phyloP scores from a whole-genome alignment of 2,888 invertebrate genomes.

The Lordiphosa fenestrarum region DNA sequence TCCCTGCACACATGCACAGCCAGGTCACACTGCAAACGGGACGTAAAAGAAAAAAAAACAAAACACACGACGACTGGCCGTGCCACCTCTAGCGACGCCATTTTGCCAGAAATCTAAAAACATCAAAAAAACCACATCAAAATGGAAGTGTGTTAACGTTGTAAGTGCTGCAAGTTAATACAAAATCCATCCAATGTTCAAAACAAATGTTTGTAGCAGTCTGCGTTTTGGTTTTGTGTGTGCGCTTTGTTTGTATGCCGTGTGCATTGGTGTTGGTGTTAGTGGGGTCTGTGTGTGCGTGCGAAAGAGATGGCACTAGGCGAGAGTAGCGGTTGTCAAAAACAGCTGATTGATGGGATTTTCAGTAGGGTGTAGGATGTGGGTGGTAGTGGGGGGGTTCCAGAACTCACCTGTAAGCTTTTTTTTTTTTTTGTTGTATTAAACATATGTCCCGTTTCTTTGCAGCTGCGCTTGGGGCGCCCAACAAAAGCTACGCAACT shows the following conservation, averaged over 20 bases:
- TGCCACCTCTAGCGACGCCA: too few species aligned
- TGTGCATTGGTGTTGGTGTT: slow-evolving; percentile 24
- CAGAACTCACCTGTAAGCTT: slow-evolving; percentile 42
- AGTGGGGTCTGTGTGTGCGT: slow-evolving; percentile 29
- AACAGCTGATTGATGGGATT: slow-evolving; percentile 36
- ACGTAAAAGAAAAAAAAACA: too few species aligned
- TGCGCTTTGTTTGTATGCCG: slow-evolving; percentile 38
- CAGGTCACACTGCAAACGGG: too few species aligned
- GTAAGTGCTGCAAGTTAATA: slow-evolving; percentile 52
- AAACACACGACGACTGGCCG: too few species aligned
- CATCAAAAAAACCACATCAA: slow-evolving; percentile 18
- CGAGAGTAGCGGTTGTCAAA: slow-evolving; percentile 37
- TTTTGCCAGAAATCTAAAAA: slow-evolving; percentile 17
- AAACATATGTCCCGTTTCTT: slow-evolving; percentile 7
- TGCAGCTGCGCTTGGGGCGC: slow-evolving; percentile 42
- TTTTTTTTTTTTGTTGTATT: slow-evolving; percentile 13
- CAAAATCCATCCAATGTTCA: slow-evolving; percentile 1
- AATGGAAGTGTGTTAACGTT: slow-evolving; percentile 67
- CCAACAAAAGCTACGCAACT: slow-evolving; percentile 36
- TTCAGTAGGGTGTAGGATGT: neutral
- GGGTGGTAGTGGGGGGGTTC: slow-evolving; percentile 1
- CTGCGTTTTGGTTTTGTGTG: slow-evolving; percentile 20
- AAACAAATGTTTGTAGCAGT: neutral
- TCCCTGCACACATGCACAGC: too few species aligned
- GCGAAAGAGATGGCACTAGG: slow-evolving; percentile 40